These are phyloP conservation scores for Piscicola geometra DNA, from an alignment of 2,888 invertebrate genomes.

Conservation along the genomic window DNA sequence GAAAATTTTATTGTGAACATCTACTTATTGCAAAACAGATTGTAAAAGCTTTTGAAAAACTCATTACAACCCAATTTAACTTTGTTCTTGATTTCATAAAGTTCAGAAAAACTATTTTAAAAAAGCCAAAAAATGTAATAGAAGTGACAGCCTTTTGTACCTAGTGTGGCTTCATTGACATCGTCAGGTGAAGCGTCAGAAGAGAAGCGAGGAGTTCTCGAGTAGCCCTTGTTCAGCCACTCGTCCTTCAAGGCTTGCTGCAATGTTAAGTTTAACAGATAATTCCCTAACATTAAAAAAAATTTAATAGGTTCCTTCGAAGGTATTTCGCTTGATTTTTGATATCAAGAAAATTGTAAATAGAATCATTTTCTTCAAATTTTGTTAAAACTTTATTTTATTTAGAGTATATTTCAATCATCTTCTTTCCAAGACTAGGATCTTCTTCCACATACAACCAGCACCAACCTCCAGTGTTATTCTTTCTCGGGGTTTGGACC, in stretches of 20 bases:
- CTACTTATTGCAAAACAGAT: neutral
- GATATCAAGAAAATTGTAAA: too few species aligned
- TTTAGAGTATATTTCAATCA: too few species aligned
- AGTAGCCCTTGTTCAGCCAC: conserved; percentile 11
- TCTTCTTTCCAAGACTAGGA: too few species aligned
- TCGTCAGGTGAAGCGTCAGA: neutral
- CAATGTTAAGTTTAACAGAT: neutral
- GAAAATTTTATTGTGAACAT: neutral
- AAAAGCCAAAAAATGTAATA: neutral
- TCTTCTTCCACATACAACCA: neutral
- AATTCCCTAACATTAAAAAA: too few species aligned
- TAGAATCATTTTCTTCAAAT: too few species aligned
- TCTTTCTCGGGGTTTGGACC: conserved; percentile 5
- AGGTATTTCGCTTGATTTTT: too few species aligned
- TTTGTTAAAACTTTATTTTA: too few species aligned
- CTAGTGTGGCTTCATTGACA: neutral
- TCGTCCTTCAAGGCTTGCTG: conserved; percentile 27
- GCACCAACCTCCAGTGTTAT: neutral
- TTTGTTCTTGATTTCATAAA: neutral
- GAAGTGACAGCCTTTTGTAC: too few species aligned
- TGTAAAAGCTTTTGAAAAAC: neutral
- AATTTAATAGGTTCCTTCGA: too few species aligned
- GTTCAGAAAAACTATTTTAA: conserved; percentile 7
- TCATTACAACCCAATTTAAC: too few species aligned
- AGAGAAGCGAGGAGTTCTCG: neutral